Percentiles rank a stretch among this genome's conserved stretches.
Evolutionary conservation across 2,797 vertebrate species (phyloP).

Genomic region (Melanotaenia boesemani): DNA sequence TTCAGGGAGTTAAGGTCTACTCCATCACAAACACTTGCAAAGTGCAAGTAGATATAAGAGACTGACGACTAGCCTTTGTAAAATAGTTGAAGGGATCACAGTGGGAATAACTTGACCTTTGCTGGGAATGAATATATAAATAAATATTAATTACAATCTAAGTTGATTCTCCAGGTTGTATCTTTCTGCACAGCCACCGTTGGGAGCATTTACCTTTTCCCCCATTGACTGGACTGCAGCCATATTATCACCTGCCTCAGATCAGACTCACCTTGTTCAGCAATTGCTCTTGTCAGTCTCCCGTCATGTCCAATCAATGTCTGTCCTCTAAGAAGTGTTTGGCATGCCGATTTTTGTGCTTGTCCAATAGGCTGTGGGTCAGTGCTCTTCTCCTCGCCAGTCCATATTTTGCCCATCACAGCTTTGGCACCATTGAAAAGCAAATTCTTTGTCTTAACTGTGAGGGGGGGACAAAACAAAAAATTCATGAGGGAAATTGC

Average conservation of each 20-base stretch:
- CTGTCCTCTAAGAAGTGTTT: conserved; percentile 80
- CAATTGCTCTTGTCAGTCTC: conserved; percentile 66
- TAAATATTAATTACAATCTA: background rate
- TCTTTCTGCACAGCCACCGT: background rate
- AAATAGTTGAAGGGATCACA: background rate
- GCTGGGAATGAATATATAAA: background rate
- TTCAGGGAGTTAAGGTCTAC: background rate
- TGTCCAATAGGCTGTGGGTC: conserved; percentile 22
- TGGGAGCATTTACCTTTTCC: background rate
- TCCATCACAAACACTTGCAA: background rate
- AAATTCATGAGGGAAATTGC: background rate
- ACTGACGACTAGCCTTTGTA: background rate
- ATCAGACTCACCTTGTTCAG: conserved; percentile 65
- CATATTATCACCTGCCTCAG: background rate
- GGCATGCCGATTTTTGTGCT: conserved; percentile 25
- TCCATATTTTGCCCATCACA: conserved; percentile 79
- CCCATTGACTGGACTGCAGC: background rate
- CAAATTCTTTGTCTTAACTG: conserved; percentile 83
- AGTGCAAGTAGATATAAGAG: background rate
- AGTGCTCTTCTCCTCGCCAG: conserved; percentile 53
- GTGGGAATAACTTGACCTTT: background rate
- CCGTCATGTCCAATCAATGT: conserved; percentile 83
- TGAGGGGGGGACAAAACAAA: background rate
- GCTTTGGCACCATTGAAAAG: conserved; percentile 84
- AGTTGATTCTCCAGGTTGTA: background rate